Percentiles rank a stretch among this genome's conserved stretches.
Conservation (phyloP, 2,113 vertebrate species). For the Mus spicilegus region DNA sequence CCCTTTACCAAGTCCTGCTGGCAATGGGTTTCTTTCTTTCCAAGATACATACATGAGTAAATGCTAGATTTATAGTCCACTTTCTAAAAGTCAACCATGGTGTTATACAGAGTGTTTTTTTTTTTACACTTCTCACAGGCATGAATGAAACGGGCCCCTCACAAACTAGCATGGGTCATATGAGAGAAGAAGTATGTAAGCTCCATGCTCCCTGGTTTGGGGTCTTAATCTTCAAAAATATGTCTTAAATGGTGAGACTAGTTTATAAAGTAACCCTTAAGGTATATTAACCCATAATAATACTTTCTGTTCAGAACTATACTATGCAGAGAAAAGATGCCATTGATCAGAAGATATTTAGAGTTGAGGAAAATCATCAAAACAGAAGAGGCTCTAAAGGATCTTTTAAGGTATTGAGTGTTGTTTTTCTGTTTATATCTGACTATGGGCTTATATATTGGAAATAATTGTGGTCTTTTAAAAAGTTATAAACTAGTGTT, state of each 20-base stretch:
- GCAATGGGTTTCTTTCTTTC: conserved; percentile 43
- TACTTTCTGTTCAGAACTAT: conserved; percentile 82
- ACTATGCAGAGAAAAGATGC: conserved; percentile 77
- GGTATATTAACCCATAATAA: conserved; percentile 21
- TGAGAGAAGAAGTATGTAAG: conserved; percentile 50
- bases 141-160: conserved; percentile 34
- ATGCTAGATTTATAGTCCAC: neutral
- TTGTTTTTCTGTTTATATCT: conserved; percentile 65
- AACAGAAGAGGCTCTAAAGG: conserved; percentile 80
- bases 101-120: conserved; percentile 37
- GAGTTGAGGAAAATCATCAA: conserved; percentile 81
- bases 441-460: neutral
- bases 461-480: conserved; percentile 20
- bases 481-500: conserved; percentile 50
- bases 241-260: conserved; percentile 60
- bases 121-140: conserved; percentile 19
- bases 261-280: conserved; percentile 52
- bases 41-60: conserved; percentile 43
- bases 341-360: conserved; percentile 74
- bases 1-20: conserved; percentile 20
- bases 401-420: conserved; percentile 84
- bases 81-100: conserved; percentile 39
- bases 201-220: conserved; percentile 42
- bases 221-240: conserved; percentile 59
- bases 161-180: conserved; percentile 32